Percentiles rank a stretch among this genome's conserved stretches.
These are phyloP conservation scores for Spongilla lacustris DNA, from an alignment of 37 sponge, comb jelly and placozoan species.

Conservation along the genomic window DNA sequence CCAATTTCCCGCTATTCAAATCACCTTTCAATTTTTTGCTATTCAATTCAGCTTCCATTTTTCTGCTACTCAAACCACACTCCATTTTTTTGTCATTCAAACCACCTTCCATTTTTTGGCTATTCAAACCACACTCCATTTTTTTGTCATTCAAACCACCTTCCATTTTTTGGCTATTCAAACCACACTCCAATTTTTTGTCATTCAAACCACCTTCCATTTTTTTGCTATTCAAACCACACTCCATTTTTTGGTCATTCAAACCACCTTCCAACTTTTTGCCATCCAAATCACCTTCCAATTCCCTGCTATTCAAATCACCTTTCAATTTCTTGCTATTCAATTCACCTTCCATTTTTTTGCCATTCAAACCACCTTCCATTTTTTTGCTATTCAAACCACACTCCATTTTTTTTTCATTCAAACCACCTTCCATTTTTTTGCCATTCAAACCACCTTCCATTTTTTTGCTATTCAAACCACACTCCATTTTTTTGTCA, in stretches of 20 bases:
- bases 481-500: too few species aligned
- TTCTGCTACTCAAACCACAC: neutral
- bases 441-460: too few species aligned
- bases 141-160: neutral
- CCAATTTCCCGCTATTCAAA: neutral
- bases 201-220: neutral
- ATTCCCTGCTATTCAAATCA: neutral
- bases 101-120: neutral
- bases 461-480: too few species aligned
- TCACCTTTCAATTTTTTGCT: neutral
- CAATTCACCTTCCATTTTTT: neutral
- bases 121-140: neutral
- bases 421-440: too few species aligned
- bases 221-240: neutral
- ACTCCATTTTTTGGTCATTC: neutral
- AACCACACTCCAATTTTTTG: neutral
- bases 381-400: too few species aligned
- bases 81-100: neutral
- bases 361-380: neutral
- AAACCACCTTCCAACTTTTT: neutral
- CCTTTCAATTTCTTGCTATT: neutral
- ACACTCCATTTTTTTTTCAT: too few species aligned
- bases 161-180: neutral
- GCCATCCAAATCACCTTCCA: neutral
- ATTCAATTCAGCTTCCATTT: neutral